These are phyloP conservation scores for Ascidia mentula DNA, from an alignment of 23 tunicate genomes.

Conservation along the genomic window DNA sequence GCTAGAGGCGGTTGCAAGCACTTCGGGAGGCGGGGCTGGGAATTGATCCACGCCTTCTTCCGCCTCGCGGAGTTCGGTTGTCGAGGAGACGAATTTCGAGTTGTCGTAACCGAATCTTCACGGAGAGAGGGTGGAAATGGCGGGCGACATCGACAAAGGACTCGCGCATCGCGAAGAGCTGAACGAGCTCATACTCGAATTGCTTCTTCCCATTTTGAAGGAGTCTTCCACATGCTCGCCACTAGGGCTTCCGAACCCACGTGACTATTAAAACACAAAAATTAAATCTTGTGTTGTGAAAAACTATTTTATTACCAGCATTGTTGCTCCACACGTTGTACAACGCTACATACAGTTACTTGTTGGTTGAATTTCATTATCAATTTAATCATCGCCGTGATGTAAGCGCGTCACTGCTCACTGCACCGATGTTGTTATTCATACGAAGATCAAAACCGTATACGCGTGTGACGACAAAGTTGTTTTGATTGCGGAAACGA, in stretches of 20 bases:
- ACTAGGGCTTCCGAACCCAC: not conserved
- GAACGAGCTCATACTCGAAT: not conserved
- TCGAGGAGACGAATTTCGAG: not conserved
- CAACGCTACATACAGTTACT: too few relatives aligned
- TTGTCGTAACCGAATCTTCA: not conserved
- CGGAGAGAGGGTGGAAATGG: not conserved
- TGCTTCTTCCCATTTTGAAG: not conserved
- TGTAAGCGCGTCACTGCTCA: too few relatives aligned
- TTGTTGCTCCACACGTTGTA: too few relatives aligned
- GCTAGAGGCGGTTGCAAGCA: not conserved
- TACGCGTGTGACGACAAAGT: too few relatives aligned
- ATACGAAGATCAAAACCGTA: too few relatives aligned
- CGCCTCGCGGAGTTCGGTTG: not conserved
- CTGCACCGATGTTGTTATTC: too few relatives aligned
- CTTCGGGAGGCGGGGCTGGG: not conserved
- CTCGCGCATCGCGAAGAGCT: not conserved
- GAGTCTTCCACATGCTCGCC: not conserved
- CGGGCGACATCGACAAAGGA: not conserved
- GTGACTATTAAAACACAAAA: too few relatives aligned
- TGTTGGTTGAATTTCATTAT: too few relatives aligned
- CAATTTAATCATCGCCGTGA: too few relatives aligned
- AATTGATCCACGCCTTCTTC: not conserved
- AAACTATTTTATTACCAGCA: too few relatives aligned
- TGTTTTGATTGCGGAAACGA: too few relatives aligned
- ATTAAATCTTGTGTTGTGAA: too few relatives aligned